Evolutionary conservation across 2,888 invertebrate genomes (phyloP), one percentile per base, ranked within the genome.

Genomic region (Acrobasis consociella): DNA sequence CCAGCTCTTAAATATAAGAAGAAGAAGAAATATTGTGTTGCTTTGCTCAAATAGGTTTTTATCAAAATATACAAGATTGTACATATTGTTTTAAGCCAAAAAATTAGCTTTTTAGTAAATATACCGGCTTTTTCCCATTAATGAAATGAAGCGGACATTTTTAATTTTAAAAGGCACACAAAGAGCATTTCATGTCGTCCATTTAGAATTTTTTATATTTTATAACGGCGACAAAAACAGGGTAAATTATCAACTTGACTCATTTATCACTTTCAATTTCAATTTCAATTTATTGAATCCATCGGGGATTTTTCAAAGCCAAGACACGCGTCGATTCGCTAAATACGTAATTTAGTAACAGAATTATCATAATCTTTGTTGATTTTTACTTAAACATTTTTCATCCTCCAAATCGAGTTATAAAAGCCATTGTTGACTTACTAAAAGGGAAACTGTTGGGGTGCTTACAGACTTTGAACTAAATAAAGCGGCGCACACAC

Each of bases 401-500:
- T 79, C 78, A 81, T 82, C 84, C 79, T 70, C 77, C 76, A 83
- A 87, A 87, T 86, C 83, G 78, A 86, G 83, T 86, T 89, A 89
- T 86, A 81, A 83, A 56, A 77, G 74, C 84, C 80, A 85, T 86
- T 85, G 86, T 86, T 86, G 83, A 85, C 80, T 85, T 78, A 76
- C 82, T 82, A 81, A 86, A 87, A 86, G 88, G 56, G 42, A 42
- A 56, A 16, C 15, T 42, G 42, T 56, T 42, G 22, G 56, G 56
- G 42, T 56, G 56, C 42, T 22, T 56, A 46, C 22, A 56, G 5
- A 56, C 42, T 31, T 11, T 17, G 22, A 11, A 5, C 13, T 2
- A n/a, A 11, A 46, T 46, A 46, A 46, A n/a, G n/a, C 46, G 13
- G 46, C 13, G n/a, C n/a, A 46, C 5, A 46, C 46, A 46, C n/a